Conservation (phyloP, 2,113 vertebrate genomes). For the Calypte anna region DNA sequence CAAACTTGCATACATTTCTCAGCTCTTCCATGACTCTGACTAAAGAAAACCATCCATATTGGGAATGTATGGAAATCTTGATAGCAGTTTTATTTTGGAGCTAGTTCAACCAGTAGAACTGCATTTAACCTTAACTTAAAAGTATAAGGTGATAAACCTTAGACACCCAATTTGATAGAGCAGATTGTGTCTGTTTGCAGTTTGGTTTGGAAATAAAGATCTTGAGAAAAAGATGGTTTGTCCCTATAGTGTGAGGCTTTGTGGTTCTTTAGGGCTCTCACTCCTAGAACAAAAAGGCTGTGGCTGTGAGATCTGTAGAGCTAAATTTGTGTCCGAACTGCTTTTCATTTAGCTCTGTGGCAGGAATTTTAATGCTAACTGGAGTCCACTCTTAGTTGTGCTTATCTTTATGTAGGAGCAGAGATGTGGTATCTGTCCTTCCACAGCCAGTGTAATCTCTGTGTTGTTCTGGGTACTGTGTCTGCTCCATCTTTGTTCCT, state of each 20-base stretch:
- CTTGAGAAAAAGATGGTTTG: background rate
- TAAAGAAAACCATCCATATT: background rate
- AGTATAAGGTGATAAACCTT: background rate
- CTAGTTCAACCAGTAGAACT: background rate
- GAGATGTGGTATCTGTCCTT: background rate
- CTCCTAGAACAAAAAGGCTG: background rate
- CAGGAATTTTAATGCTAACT: background rate
- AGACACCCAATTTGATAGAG: background rate
- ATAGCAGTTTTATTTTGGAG: background rate
- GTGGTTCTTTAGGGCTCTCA: background rate
- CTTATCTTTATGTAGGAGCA: background rate
- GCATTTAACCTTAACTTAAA: background rate
- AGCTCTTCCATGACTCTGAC: background rate
- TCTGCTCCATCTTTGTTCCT: background rate
- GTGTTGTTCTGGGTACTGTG: rapidly evolving
- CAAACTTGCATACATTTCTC: background rate
- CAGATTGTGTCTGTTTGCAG: background rate
- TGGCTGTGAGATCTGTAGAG: background rate
- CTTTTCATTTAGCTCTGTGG: background rate
- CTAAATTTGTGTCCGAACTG: background rate
- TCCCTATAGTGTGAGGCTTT: background rate
- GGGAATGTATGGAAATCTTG: background rate
- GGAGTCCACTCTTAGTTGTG: background rate
- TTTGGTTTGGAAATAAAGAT: background rate
- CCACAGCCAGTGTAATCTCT: background rate